Evolutionary conservation across 2,888 invertebrate species (phyloP).

Genomic region (Papilio demoleus): DNA sequence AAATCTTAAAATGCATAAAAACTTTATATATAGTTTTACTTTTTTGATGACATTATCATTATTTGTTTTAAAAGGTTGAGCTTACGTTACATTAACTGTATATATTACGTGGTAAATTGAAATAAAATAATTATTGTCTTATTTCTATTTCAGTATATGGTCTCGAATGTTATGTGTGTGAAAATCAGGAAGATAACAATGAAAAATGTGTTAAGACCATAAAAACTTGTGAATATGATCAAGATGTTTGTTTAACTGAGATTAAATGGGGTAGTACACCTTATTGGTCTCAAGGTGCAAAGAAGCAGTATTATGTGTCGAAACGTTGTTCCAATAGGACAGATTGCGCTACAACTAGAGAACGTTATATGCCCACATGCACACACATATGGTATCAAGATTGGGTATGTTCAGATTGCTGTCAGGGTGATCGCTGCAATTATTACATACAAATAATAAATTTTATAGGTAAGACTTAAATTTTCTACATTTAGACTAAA

Average conservation of each 20-base stretch:
- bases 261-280: conserved; percentile 98
- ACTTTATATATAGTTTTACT: background rate
- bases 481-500: conserved; percentile 3
- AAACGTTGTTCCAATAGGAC: conserved; percentile 94
- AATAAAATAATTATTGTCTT: background rate
- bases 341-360: conserved; percentile 89
- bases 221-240: conserved; percentile 93
- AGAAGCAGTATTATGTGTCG: conserved; percentile 96
- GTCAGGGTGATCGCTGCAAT: conserved; percentile 97
- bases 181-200: conserved; percentile 94
- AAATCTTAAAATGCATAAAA: conserved; percentile 26
- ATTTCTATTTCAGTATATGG: conserved; percentile 79
- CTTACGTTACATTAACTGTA: background rate
- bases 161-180: conserved; percentile 97
- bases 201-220: conserved; percentile 97
- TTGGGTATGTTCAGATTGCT: conserved; percentile 98
- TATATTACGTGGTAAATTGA: background rate
- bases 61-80: conserved; percentile 15
- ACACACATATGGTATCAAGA: conserved; percentile 98
- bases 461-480: too few species aligned
- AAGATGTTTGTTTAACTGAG: conserved; percentile 94
- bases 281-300: conserved; percentile 96
- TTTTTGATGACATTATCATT: background rate
- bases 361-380: conserved; percentile 89
- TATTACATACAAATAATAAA: too few species aligned